These are phyloP conservation scores for Ellobium chinense DNA, from an alignment of 2,888 invertebrate species.

Conservation along the genomic window DNA sequence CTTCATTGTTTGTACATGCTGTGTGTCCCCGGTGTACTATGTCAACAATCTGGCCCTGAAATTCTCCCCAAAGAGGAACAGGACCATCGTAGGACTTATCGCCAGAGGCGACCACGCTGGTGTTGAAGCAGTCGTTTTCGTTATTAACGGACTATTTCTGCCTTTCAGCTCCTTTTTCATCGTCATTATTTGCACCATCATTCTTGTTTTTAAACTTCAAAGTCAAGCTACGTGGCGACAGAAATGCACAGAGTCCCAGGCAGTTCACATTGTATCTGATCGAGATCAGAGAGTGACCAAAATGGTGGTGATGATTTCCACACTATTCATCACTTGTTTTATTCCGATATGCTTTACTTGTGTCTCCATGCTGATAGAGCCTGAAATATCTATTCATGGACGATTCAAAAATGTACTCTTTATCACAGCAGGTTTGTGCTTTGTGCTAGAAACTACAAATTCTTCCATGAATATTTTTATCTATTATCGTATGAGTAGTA, in stretches of 20 bases:
- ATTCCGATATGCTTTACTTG: not conserved
- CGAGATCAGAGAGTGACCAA: conserved; percentile 17
- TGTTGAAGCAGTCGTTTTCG: not conserved
- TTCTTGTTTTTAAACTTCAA: not conserved
- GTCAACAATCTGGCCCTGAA: not conserved
- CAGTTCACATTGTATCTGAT: not conserved
- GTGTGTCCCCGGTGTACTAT: not conserved
- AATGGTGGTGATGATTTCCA: conserved; percentile 3
- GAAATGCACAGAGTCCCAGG: not conserved
- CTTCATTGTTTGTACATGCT: not conserved
- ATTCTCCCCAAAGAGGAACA: not conserved
- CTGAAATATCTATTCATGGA: conserved; percentile 9
- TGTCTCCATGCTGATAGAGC: not conserved
- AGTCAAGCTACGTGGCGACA: conserved; percentile 11
- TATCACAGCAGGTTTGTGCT: not conserved
- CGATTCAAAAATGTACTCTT: not conserved
- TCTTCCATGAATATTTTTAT: conserved; percentile 30
- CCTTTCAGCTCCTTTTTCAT: not conserved
- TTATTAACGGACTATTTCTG: not conserved
- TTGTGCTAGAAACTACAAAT: not conserved
- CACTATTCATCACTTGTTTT: conserved; percentile 9
- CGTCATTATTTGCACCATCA: conserved; percentile 2
- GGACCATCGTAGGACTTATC: not conserved
- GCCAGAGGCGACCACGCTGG: not conserved
- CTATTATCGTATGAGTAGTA: conserved; percentile 27